Evolutionary conservation across 2,888 invertebrate species (phyloP).

Genomic region (Theretra japonica): DNA sequence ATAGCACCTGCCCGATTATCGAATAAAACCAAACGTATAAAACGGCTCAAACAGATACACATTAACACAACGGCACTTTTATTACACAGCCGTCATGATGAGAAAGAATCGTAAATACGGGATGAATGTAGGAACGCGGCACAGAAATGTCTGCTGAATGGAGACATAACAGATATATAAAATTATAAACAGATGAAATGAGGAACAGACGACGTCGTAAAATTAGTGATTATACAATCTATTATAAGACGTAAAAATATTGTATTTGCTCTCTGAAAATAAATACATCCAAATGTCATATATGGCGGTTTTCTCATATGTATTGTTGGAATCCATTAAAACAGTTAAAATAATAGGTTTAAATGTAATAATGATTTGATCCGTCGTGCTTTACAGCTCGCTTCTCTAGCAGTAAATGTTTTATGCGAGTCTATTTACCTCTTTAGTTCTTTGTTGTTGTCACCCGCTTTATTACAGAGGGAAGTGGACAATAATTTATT

Average conservation of each 20-base stretch:
- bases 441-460: too few species aligned
- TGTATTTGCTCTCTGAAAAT: too few species aligned
- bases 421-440: too few species aligned
- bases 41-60: background rate
- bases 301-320: too few species aligned
- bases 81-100: background rate
- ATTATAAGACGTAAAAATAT: background rate
- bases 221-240: background rate
- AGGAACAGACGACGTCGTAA: background rate
- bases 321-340: too few species aligned
- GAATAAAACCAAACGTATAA: constrained; percentile 6
- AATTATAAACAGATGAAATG: background rate
- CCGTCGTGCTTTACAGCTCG: too few species aligned
- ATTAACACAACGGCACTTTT: background rate
- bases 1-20: background rate
- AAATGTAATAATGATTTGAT: too few species aligned
- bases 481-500: too few species aligned
- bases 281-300: too few species aligned
- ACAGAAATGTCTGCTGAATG: background rate
- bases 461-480: too few species aligned
- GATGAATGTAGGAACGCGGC: constrained; percentile 6
- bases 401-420: too few species aligned
- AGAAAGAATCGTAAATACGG: background rate
- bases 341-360: too few species aligned
- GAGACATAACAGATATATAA: background rate